Conservation (phyloP, 2,113 vertebrate species). For the Actenoides hombroni region DNA sequence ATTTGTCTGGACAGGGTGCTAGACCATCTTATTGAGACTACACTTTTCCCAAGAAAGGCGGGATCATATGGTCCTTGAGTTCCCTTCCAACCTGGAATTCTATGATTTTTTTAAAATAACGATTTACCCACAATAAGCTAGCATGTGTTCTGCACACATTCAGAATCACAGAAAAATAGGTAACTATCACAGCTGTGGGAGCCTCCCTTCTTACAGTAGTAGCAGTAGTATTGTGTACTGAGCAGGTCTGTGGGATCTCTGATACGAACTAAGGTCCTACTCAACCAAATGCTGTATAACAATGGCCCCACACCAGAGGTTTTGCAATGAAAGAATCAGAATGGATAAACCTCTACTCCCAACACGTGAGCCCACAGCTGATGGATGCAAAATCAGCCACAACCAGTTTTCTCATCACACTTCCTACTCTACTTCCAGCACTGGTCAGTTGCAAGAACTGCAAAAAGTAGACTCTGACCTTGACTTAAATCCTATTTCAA, state of each 20-base stretch:
- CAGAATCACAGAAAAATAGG: not conserved
- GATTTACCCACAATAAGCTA: not conserved
- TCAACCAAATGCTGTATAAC: not conserved
- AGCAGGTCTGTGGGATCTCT: not conserved
- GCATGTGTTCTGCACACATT: not conserved
- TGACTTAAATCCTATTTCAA: not conserved
- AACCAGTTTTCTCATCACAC: not conserved
- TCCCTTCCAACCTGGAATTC: not conserved
- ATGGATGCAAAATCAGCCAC: not conserved
- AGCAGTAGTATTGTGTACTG: not conserved
- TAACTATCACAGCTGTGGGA: not conserved
- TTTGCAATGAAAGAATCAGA: not conserved
- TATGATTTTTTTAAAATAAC: not conserved
- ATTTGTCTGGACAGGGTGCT: not conserved
- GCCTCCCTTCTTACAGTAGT: not conserved
- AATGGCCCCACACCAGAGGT: not conserved
- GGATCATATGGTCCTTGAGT: not conserved
- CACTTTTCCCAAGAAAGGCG: not conserved
- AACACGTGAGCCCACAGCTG: rapidly evolving
- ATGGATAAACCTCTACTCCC: not conserved
- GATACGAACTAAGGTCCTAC: not conserved
- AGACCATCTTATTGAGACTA: not conserved
- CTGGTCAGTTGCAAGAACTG: not conserved
- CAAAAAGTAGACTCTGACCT: not conserved
- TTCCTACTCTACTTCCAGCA: not conserved